Evolutionary conservation across 1,140 invertebrate genomes (phyloP).

Genomic region (Ostrea denselamellosa): DNA sequence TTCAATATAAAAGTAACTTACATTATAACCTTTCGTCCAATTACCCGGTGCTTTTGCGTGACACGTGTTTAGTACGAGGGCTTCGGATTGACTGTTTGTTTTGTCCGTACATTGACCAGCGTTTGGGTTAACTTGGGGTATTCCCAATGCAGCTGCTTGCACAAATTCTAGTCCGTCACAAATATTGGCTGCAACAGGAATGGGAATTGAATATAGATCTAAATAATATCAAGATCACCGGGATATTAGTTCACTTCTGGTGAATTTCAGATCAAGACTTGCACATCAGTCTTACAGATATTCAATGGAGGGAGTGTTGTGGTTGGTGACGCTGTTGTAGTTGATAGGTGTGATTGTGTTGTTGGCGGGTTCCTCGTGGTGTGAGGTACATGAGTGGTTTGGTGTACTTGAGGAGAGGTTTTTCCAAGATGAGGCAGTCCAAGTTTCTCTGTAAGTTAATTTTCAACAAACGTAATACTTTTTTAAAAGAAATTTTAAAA

Average conservation of each 20-base stretch:
- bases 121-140: background rate
- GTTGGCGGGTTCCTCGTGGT: background rate
- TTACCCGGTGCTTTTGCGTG: background rate
- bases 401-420: background rate
- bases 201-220: background rate
- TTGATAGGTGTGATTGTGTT: background rate
- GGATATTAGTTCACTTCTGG: background rate
- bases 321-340: background rate
- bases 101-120: constrained; percentile 53
- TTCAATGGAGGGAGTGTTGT: background rate
- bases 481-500: no score
- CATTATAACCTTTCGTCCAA: constrained; percentile 50
- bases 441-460: background rate
- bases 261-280: no score
- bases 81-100: constrained; percentile 46
- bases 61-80: constrained; percentile 49
- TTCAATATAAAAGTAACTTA: background rate
- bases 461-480: background rate
- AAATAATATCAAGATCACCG: background rate
- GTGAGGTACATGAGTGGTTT: no score
- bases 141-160: constrained; percentile 41
- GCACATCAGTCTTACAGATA: background rate
- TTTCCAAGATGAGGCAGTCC: constrained; percentile 1
- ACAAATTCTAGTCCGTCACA: constrained; percentile 49
- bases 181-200: background rate